Percentiles rank a stretch among this genome's conserved stretches.
These are phyloP conservation scores for Hydra vulgaris DNA, from an alignment of 30 jellyfish, hydroid and myxozoan species.

Conservation along the genomic window DNA sequence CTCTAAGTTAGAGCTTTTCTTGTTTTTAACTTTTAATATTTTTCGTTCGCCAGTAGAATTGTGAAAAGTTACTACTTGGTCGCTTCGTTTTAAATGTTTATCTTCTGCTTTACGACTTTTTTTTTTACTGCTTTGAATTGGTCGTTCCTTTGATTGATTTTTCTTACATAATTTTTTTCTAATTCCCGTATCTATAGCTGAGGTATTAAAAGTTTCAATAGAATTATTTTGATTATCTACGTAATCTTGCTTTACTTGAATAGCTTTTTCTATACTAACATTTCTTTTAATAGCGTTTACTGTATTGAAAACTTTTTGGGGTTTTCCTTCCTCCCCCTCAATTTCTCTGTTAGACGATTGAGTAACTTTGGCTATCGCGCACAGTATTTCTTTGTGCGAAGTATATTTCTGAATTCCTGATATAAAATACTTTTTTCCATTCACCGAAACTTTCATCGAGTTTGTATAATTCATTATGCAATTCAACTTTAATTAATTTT, in stretches of 20 bases:
- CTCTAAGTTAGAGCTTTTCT: not conserved
- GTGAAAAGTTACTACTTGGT: not conserved
- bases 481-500: not conserved
- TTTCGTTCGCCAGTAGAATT: not conserved
- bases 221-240: not conserved
- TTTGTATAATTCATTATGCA: constrained; percentile 13
- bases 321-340: constrained; percentile 2
- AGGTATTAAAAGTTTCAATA: constrained; percentile 4
- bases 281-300: constrained; percentile 11
- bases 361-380: constrained; percentile 61
- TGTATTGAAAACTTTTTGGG: not conserved
- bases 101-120: not conserved
- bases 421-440: constrained; percentile 50
- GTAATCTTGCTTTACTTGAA: constrained; percentile 14
- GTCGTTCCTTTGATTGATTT: not conserved
- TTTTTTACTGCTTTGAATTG: not conserved
- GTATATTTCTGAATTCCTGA: constrained; percentile 53
- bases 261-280: not conserved
- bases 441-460: constrained; percentile 37
- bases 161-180: not conserved
- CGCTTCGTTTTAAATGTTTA: not conserved
- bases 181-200: constrained; percentile 11
- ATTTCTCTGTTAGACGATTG: not conserved
- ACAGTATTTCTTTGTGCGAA: constrained; percentile 59
- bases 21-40: too few species aligned